Percentiles rank a stretch among this genome's conserved stretches.
Conservation (phyloP, 2,888 invertebrate genomes). For the Neoaliturus tenellus region DNA sequence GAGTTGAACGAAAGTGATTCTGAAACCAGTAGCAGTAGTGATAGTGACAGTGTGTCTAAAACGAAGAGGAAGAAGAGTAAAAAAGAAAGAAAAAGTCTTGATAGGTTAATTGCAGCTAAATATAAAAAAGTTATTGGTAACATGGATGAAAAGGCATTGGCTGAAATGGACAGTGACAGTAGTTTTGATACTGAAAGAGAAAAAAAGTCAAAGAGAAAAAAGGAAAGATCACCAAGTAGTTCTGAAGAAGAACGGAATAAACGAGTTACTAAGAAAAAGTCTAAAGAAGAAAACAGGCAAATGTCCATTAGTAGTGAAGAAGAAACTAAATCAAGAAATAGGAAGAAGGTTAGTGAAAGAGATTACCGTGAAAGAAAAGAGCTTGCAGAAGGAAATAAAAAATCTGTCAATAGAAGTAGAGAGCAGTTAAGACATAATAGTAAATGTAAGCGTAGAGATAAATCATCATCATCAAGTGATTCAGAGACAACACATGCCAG, state of each 20-base stretch:
- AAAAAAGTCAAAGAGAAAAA: conserved; percentile 62
- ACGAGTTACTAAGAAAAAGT: conserved; percentile 43
- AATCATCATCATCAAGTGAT: conserved; percentile 40
- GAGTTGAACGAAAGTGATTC: conserved; percentile 60
- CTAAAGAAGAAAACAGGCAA: conserved; percentile 6
- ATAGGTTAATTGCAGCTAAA: conserved; percentile 70
- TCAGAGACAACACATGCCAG: conserved; percentile 56
- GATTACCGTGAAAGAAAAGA: conserved; percentile 44
- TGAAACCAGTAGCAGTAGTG: conserved; percentile 63
- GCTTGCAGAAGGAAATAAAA: background rate
- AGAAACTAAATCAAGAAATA: conserved; percentile 55
- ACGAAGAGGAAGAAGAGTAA: conserved; percentile 63
- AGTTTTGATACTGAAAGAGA: conserved; percentile 27
- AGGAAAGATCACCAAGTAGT: conserved; percentile 28
- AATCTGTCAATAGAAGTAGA: background rate
- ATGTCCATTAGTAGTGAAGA: conserved; percentile 24
- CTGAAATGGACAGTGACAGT: conserved; percentile 36
- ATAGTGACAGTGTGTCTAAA: background rate
- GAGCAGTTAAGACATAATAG: background rate
- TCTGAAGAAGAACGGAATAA: background rate
- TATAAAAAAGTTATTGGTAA: conserved; percentile 72
- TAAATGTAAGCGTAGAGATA: background rate
- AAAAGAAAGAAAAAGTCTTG: conserved; percentile 64
- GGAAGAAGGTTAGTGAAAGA: background rate
- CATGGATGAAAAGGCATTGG: conserved; percentile 69